phyloP scores from a whole-genome alignment of 2,113 vertebrate genomes.

The Eptatretus burgeri region DNA sequence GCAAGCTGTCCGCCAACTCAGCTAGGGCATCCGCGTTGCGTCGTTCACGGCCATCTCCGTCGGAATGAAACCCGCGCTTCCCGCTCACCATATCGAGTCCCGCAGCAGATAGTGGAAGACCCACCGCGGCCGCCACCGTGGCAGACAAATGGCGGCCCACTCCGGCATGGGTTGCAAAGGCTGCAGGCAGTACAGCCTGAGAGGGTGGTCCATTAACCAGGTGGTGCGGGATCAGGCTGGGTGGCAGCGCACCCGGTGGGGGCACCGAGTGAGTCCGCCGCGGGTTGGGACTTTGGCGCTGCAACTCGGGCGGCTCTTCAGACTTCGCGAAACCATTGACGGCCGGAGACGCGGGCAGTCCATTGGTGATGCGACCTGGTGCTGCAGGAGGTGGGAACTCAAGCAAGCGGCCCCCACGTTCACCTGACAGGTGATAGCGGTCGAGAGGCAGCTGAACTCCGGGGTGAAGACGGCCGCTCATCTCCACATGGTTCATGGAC shows the following conservation, averaged over 20 bases:
- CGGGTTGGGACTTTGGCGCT: slow-evolving; percentile 32
- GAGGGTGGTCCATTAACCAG: slow-evolving; percentile 11
- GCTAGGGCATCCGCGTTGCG: slow-evolving; percentile 19
- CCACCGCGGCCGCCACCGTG: slow-evolving; percentile 11
- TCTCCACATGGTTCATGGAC: slow-evolving; percentile 14
- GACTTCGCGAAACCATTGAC: slow-evolving; percentile 14
- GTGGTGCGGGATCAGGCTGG: slow-evolving; percentile 24
- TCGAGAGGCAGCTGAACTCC: slow-evolving; percentile 12
- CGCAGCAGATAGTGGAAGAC: slow-evolving; percentile 16
- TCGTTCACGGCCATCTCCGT: slow-evolving; percentile 31
- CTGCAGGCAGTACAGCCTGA: not conserved
- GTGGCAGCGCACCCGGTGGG: slow-evolving; percentile 29
- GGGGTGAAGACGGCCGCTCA: slow-evolving; percentile 18
- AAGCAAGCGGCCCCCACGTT: slow-evolving; percentile 16
- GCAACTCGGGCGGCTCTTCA: slow-evolving; percentile 20
- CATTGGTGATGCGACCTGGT: slow-evolving; percentile 26
- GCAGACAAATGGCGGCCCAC: slow-evolving; percentile 24
- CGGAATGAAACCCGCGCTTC: slow-evolving; percentile 27
- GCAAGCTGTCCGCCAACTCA: slow-evolving; percentile 33
- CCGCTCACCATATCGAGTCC: slow-evolving; percentile 23
- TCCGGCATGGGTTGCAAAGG: slow-evolving; percentile 14
- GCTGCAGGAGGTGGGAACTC: slow-evolving; percentile 20
- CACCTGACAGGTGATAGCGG: slow-evolving; percentile 10
- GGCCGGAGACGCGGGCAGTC: slow-evolving; percentile 18
- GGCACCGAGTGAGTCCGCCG: slow-evolving; percentile 19